Percentiles rank a stretch among this genome's conserved stretches.
These are phyloP conservation scores for Stegodyphus mimosarum DNA, from an alignment of 1,140 invertebrate genomes.

Conservation along the genomic window DNA sequence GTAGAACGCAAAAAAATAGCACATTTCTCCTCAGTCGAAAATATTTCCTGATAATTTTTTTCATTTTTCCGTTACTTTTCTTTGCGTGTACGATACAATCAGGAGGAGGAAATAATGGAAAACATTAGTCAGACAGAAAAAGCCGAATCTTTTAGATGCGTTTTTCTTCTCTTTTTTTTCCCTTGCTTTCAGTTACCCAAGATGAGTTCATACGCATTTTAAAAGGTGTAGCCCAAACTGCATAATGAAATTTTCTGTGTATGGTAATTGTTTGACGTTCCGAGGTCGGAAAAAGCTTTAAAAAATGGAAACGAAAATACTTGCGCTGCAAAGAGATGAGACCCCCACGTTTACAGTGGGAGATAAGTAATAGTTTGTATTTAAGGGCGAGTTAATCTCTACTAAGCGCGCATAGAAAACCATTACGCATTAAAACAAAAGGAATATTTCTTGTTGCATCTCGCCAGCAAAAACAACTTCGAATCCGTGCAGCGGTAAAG, in stretches of 20 bases:
- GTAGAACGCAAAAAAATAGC: conserved; percentile 4
- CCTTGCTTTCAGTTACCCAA: conserved; percentile 42
- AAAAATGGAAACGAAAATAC: conserved; percentile 17
- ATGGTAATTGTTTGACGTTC: conserved; percentile 57
- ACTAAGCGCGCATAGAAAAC: conserved; percentile 23
- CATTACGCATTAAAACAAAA: conserved; percentile 51
- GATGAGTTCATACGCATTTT: conserved; percentile 53
- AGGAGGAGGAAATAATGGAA: conserved; percentile 49
- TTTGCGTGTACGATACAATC: conserved; percentile 58
- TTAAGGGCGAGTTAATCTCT: conserved; percentile 44
- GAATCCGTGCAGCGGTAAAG: no score
- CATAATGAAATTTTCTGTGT: conserved; percentile 57
- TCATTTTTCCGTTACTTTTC: conserved; percentile 28
- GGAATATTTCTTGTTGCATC: conserved; percentile 35
- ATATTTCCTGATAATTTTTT: neutral
- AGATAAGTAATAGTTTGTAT: conserved; percentile 44
- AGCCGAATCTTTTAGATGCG: conserved; percentile 53
- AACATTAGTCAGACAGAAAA: conserved; percentile 54
- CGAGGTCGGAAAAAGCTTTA: neutral
- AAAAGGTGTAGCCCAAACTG: conserved; percentile 42
- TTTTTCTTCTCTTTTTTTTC: conserved; percentile 19
- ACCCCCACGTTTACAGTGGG: neutral
- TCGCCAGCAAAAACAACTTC: conserved; percentile 12
- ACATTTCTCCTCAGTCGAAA: conserved; percentile 20
- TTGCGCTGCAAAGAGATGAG: conserved; percentile 5